Base-by-base conservation (phyloP, 2,113 vertebrate genomes). In the Solea solea region DNA sequence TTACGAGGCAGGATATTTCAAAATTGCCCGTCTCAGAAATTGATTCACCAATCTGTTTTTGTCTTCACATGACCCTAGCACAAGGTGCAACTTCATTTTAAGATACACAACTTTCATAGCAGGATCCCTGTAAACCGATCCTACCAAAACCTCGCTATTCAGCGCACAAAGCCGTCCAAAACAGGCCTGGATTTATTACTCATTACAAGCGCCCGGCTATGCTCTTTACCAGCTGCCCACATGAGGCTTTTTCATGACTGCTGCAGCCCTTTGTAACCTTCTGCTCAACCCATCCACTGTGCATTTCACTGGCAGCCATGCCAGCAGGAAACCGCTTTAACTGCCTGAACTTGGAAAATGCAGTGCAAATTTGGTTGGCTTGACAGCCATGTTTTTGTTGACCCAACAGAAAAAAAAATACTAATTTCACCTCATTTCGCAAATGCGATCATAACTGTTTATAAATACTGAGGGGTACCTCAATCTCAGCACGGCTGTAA, bases 401-500 rank as follows among this genome's bases (percentile, higher is more conserved):
- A 88, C 71, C 65, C 74, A 83, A 58, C 57, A 80, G 59, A 90
- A 21, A 90, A 21, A 90, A 80, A 83, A 78, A 76, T 56, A 69
- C 49, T 72, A 71, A 90, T 89, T 84, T 87, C 78, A 58, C 61
- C 79, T 87, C 46, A 74, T 90, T 72, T 74, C 88, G 82, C 80
- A 93, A 90, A 93, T 88, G 82, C 34, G 86, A 89, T 90, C 80
- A 86, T 76, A 76, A 76, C 77, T 78, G 82, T 89, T 91, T 91
- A 81, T 70, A 91, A 92, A 92, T 78, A 78, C 64, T 85, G 81
- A 82, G 76, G 80, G 65, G 59, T 63, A 84, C 82, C 82, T 88
- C 80, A 86, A 76, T 65, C 56, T 71, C 81, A 55, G 69, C 74
- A 58, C 42, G 63, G 75, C 68, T 76, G 73, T 86, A 86, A 87